A percentile compares a stretch with the other conserved stretches of the same genome.
Conservation (phyloP, 2,797 vertebrate species). For the Fundulus diaphanus region DNA sequence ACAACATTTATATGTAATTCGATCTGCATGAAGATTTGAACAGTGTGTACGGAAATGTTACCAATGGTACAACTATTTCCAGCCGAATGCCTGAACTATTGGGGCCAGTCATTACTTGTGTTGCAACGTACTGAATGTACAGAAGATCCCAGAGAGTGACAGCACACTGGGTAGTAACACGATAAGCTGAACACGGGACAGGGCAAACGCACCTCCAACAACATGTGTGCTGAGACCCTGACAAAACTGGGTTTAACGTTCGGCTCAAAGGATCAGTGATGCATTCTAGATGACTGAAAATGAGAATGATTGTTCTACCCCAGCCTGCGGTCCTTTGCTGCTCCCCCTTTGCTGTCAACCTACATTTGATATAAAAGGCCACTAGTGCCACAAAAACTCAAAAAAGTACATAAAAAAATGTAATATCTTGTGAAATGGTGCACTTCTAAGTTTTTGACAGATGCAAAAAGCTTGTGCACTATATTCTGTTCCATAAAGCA, state of each 20-base stretch:
- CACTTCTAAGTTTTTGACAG: too few species aligned
- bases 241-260: neutral
- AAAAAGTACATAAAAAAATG: too few species aligned
- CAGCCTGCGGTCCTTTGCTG: too few species aligned
- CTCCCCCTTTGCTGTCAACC: too few species aligned
- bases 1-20: constrained; percentile 1
- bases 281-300: neutral
- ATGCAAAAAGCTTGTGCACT: too few species aligned
- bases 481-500: too few species aligned
- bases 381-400: too few species aligned
- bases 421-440: too few species aligned
- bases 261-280: neutral
- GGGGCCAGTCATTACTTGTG: neutral
- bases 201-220: neutral
- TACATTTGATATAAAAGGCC: too few species aligned
- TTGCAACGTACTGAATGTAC: neutral
- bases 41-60: neutral
- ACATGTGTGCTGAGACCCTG: neutral
- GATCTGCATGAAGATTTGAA: neutral
- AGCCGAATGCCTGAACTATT: neutral
- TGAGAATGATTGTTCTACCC: too few species aligned
- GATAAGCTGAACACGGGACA: neutral
- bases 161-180: neutral
- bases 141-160: neutral
- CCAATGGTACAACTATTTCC: neutral